Conservation (phyloP, 2,888 invertebrate genomes). For the Mythimna lalbum region DNA sequence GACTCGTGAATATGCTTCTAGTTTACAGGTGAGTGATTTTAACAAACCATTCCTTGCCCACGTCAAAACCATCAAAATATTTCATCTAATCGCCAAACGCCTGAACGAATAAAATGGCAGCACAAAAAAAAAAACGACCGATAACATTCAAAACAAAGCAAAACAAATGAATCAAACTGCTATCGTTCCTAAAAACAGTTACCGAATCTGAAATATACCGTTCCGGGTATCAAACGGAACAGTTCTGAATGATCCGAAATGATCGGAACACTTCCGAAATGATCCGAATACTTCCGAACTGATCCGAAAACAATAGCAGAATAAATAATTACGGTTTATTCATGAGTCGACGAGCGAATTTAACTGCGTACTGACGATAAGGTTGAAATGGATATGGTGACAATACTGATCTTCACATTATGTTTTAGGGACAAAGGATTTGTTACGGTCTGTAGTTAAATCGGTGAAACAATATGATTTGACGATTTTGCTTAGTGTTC, state of each 20-base stretch:
- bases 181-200: conserved; percentile 28
- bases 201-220: conserved; percentile 43
- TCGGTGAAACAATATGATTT: conserved; percentile 24
- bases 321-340: conserved; percentile 59
- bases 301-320: conserved; percentile 40
- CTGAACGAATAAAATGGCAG: not conserved
- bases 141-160: conserved; percentile 10
- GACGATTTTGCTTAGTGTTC: not conserved
- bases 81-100: not conserved
- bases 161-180: conserved; percentile 26
- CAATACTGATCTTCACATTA: conserved; percentile 56
- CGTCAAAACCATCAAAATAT: not conserved
- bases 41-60: too few species aligned
- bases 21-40: too few species aligned
- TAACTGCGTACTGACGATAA: conserved; percentile 59
- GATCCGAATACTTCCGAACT: conserved; percentile 17
- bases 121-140: not conserved
- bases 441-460: conserved; percentile 1
- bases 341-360: conserved; percentile 46
- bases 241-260: conserved; percentile 14
- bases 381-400: conserved; percentile 44
- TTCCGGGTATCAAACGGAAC: conserved; percentile 18
- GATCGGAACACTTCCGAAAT: conserved; percentile 26
- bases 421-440: conserved; percentile 45
- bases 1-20: too few species aligned